These are phyloP conservation scores for Caenorhabditis virilis DNA, from an alignment of 2,888 invertebrate genomes.

Conservation along the genomic window DNA sequence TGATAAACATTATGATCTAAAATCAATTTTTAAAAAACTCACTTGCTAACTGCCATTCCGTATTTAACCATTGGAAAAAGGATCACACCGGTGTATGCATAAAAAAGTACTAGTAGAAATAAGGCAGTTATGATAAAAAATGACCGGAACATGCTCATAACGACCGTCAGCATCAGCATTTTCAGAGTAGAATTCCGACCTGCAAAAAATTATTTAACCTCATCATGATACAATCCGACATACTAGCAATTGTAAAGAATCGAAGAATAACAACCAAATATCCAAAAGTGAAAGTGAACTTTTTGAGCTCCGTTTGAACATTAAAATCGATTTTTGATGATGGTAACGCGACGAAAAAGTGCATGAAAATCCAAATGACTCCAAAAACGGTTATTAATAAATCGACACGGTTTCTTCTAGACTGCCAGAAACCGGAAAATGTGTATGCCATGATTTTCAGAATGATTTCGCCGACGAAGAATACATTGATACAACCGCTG, in stretches of 20 bases:
- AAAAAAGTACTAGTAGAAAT: constrained; percentile 88
- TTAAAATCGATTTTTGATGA: constrained; percentile 39
- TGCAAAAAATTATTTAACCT: no score
- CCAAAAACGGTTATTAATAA: constrained; percentile 87
- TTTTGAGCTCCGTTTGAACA: constrained; percentile 73
- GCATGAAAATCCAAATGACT: constrained; percentile 93
- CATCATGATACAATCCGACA: no score
- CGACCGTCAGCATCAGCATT: constrained; percentile 99
- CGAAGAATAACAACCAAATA: constrained; percentile 95
- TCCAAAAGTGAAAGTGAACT: constrained; percentile 91
- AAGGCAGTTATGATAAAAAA: constrained; percentile 93
- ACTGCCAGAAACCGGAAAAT: constrained; percentile 96
- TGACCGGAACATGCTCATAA: constrained; percentile 98
- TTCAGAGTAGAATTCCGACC: constrained; percentile 84
- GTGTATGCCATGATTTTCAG: constrained; percentile 98
- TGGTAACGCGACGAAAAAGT: constrained; percentile 63
- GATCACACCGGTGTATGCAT: constrained; percentile 96
- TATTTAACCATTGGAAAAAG: constrained; percentile 98
- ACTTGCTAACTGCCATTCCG: constrained; percentile 84
- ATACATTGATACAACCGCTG: constrained; percentile 85
- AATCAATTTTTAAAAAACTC: constrained; percentile 8
- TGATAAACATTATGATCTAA: neutral
- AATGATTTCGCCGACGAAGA: constrained; percentile 92
- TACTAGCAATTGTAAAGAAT: constrained; percentile 98
- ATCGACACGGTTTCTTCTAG: constrained; percentile 94